These are phyloP conservation scores for Anguilla pacifica DNA, from an alignment of 2,797 vertebrate genomes.

Conservation along the genomic window DNA sequence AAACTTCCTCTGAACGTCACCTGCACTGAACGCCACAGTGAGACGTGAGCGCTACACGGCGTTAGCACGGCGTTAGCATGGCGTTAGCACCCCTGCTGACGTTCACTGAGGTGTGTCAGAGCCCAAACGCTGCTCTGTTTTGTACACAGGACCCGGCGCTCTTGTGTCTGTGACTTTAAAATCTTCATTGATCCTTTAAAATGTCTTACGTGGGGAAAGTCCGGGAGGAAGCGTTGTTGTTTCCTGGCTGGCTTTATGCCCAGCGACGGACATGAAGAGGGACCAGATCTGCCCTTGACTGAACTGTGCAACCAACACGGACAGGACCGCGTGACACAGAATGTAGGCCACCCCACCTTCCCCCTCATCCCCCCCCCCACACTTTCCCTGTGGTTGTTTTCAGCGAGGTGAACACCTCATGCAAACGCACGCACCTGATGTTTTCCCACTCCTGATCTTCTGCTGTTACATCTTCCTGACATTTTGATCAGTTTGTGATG, in stretches of 20 bases:
- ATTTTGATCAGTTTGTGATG: constrained; percentile 30
- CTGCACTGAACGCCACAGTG: background rate
- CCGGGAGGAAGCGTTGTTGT: background rate
- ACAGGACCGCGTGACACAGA: background rate
- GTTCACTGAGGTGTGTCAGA: background rate
- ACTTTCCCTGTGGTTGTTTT: background rate
- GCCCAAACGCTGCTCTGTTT: background rate
- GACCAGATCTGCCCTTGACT: background rate
- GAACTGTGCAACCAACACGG: background rate
- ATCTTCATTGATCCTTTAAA: constrained; percentile 7
- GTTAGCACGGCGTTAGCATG: background rate
- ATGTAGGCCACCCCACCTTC: background rate
- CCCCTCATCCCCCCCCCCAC: background rate
- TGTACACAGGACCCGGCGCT: background rate
- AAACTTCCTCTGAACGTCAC: background rate
- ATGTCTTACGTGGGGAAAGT: background rate
- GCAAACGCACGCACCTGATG: background rate
- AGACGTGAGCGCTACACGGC: background rate
- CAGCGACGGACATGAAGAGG: background rate
- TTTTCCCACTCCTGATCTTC: constrained; percentile 18
- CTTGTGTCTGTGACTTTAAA: background rate
- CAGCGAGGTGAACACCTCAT: constrained; percentile 7
- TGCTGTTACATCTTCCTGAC: constrained; percentile 26
- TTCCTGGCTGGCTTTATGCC: background rate
- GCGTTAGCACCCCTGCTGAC: background rate